A percentile compares a stretch with the other conserved stretches of the same genome.
These are phyloP conservation scores for Phoeniculus purpureus DNA, from an alignment of 2,797 vertebrate species.

Conservation along the genomic window DNA sequence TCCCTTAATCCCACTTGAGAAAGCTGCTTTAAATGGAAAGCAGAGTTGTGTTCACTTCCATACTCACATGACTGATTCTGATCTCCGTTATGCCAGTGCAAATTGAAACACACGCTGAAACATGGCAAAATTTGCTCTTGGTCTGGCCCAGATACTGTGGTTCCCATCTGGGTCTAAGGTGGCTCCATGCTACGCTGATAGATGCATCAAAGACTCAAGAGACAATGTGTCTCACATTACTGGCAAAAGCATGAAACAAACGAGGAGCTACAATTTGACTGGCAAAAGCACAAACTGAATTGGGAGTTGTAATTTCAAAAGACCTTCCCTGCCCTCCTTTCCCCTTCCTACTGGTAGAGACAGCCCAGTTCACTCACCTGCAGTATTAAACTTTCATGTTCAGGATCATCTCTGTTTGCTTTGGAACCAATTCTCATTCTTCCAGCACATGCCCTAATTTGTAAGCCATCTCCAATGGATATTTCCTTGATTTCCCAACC, in stretches of 20 bases:
- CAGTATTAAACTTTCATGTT: neutral
- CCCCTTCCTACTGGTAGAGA: neutral
- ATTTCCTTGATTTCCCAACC: neutral
- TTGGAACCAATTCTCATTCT: neutral
- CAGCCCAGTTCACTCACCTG: neutral
- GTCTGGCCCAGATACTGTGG: slow-evolving; percentile 1
- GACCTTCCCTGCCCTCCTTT: accelerated
- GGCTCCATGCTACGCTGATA: neutral
- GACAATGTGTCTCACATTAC: neutral
- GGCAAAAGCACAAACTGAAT: neutral
- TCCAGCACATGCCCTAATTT: neutral
- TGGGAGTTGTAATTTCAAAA: neutral
- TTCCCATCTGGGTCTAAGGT: neutral
- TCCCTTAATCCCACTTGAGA: slow-evolving; percentile 72
- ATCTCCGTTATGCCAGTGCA: slow-evolving; percentile 37
- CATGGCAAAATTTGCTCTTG: slow-evolving; percentile 17
- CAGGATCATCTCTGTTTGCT: neutral
- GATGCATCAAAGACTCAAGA: neutral
- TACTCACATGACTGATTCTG: slow-evolving; percentile 50
- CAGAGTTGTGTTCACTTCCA: slow-evolving; percentile 54
- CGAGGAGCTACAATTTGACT: neutral
- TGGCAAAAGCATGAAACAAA: neutral
- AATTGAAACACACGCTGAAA: slow-evolving; percentile 47
- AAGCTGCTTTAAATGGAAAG: slow-evolving; percentile 64
- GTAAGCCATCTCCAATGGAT: neutral